phyloP scores from a whole-genome alignment of 2,888 invertebrate species.

The Mimachlamys varia region DNA sequence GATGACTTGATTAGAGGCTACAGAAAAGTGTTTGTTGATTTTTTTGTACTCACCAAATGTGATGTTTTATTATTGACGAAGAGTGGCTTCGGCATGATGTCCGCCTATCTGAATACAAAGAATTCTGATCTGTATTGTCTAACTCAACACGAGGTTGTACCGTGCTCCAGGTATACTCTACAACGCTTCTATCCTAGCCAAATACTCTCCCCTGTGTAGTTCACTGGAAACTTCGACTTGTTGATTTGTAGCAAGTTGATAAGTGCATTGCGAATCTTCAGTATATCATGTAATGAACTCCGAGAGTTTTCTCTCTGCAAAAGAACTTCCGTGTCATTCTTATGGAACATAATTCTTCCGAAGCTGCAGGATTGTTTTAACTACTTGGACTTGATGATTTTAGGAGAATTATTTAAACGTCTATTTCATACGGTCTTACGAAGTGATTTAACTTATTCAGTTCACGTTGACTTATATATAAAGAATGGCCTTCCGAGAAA shows the following conservation, averaged over 20 bases:
- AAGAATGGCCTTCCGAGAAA: too few relatives aligned
- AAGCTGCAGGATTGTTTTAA: too few relatives aligned
- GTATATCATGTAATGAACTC: too few relatives aligned
- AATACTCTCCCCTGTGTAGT: not conserved
- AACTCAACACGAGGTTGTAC: not conserved
- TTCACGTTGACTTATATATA: too few relatives aligned
- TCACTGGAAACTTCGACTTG: not conserved
- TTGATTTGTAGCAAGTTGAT: not conserved
- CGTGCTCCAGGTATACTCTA: not conserved
- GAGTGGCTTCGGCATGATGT: not conserved
- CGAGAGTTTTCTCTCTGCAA: too few relatives aligned
- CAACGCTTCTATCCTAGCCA: not conserved
- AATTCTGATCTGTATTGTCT: not conserved
- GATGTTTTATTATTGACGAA: constrained; percentile 2
- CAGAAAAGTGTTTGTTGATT: not conserved
- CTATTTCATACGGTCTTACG: too few relatives aligned
- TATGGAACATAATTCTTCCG: too few relatives aligned
- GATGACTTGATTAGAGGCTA: not conserved
- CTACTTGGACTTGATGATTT: too few relatives aligned
- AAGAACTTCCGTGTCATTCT: too few relatives aligned
- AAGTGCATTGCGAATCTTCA: too few relatives aligned
- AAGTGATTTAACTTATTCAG: too few relatives aligned
- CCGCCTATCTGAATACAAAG: not conserved
- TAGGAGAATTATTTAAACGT: too few relatives aligned
- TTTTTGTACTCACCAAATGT: not conserved